phyloP scores from a whole-genome alignment of 2,888 invertebrate genomes.

The Lordiphosa fenestrarum region DNA sequence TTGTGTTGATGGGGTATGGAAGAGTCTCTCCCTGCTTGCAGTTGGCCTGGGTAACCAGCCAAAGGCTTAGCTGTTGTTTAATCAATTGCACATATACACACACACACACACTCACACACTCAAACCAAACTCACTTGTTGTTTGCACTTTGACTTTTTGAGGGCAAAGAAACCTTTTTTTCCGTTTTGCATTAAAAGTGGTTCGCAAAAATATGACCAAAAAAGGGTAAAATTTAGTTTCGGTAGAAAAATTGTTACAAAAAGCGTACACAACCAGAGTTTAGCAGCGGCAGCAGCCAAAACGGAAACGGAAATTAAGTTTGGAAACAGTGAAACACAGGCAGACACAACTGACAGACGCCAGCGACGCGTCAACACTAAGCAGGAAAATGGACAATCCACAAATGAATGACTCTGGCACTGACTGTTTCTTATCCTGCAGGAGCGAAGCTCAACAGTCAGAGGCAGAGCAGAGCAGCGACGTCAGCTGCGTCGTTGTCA shows the following conservation, averaged over 20 bases:
- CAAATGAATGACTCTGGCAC: conserved; percentile 15
- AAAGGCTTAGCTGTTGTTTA: conserved; percentile 63
- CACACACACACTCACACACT: conserved; percentile 12
- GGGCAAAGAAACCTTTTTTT: conserved; percentile 54
- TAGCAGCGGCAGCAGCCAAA: conserved; percentile 50
- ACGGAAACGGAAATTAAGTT: conserved; percentile 27
- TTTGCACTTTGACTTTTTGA: conserved; percentile 45
- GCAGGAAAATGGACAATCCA: conserved; percentile 24
- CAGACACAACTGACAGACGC: conserved; percentile 65
- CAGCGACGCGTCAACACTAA: conserved; percentile 61
- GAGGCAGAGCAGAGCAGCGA: conserved; percentile 9
- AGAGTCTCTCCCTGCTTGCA: conserved; percentile 34
- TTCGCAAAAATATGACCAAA: conserved; percentile 34
- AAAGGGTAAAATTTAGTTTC: conserved; percentile 23
- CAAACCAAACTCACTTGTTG: conserved; percentile 23
- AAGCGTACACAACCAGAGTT: conserved; percentile 62
- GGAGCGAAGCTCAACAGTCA: conserved; percentile 54
- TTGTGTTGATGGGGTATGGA: conserved; percentile 32
- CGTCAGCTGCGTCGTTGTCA: conserved; percentile 29
- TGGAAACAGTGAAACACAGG: conserved; percentile 18
- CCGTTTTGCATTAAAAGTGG: neutral
- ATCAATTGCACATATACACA: conserved; percentile 64
- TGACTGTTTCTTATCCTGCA: conserved; percentile 53
- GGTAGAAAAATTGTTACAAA: conserved; percentile 53
- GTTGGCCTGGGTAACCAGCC: conserved; percentile 63